Percentiles rank a stretch among this genome's conserved stretches.
These are phyloP conservation scores for Geococcyx californianus DNA, from an alignment of 2,113 vertebrate species.

Conservation along the genomic window DNA sequence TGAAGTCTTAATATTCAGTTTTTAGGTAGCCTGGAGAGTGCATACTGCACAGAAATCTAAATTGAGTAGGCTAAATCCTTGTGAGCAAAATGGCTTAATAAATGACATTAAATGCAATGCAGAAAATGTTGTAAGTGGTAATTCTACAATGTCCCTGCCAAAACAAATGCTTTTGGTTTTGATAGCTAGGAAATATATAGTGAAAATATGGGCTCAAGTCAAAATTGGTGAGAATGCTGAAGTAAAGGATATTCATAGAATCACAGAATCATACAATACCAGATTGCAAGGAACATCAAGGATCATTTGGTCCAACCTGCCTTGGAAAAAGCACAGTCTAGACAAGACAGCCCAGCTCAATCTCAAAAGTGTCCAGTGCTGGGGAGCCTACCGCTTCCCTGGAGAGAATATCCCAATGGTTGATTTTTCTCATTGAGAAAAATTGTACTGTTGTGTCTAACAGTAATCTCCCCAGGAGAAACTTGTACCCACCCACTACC, in stretches of 20 bases:
- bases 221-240: not conserved
- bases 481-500: not conserved
- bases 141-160: not conserved
- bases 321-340: not conserved
- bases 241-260: not conserved
- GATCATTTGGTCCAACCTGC: not conserved
- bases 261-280: accelerated
- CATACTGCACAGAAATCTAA: not conserved
- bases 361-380: not conserved
- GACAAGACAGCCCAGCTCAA: too few relatives aligned
- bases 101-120: not conserved
- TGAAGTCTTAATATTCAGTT: not conserved
- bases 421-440: not conserved
- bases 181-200: not conserved
- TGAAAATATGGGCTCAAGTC: not conserved
- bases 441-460: not conserved
- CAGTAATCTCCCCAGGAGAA: not conserved
- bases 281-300: not conserved
- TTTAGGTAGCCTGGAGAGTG: not conserved
- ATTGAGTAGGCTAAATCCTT: not conserved
- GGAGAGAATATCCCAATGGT: too few relatives aligned
- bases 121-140: not conserved
- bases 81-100: not conserved
- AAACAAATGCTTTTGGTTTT: not conserved
- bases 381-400: not conserved